phyloP scores from a whole-genome alignment of 2,113 vertebrate genomes.

The Strix aluco region DNA sequence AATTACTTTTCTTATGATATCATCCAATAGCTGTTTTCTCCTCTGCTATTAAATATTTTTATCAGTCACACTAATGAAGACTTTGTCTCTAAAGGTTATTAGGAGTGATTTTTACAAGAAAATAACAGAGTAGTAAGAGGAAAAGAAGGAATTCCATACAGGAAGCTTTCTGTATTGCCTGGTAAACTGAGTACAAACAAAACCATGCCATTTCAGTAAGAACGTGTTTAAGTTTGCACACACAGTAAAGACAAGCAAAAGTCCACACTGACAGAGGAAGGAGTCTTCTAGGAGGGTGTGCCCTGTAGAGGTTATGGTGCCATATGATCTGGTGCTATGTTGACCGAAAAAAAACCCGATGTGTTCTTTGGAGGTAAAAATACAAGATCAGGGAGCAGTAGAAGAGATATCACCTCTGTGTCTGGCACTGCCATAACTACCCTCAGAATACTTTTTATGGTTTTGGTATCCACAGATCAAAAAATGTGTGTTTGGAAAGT shows the following conservation, averaged over 20 bases:
- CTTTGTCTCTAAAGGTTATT: not conserved
- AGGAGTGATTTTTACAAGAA: not conserved
- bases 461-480: not conserved
- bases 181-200: not conserved
- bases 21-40: not conserved
- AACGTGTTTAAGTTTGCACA: not conserved
- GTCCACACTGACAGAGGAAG: not conserved
- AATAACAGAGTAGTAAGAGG: not conserved
- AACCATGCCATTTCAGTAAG: too few relatives aligned
- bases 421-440: not conserved
- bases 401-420: not conserved
- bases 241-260: not conserved
- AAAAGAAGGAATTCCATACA: not conserved
- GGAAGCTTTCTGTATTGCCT: not conserved
- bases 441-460: not conserved
- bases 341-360: too few relatives aligned
- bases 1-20: not conserved
- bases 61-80: not conserved
- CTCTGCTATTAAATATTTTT: not conserved
- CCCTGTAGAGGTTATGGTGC: not conserved
- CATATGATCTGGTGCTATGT: rapidly evolving
- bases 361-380: not conserved
- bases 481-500: not conserved
- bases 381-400: not conserved
- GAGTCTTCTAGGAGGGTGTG: not conserved